Base-by-base conservation (phyloP, 1,140 invertebrate genomes). In the Dolichoris vasculosae region DNA sequence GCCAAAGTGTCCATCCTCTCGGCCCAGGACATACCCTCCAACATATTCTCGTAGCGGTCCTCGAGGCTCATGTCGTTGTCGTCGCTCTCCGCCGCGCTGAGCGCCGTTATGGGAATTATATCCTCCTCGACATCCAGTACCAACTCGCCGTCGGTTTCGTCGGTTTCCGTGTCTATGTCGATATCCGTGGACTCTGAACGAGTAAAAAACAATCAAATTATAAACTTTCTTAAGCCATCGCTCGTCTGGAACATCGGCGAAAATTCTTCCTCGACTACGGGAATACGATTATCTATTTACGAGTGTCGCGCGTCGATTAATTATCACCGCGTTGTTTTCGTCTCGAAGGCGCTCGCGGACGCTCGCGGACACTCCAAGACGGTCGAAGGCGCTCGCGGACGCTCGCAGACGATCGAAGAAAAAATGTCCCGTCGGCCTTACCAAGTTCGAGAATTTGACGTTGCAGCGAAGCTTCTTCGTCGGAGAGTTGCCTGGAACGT, bases 391-490 rank as follows among this genome's bases (percentile, higher is more conserved):
- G n/a, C n/a, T n/a, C n/a, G n/a, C n/a, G n/a, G n/a, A n/a, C n/a
- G n/a, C n/a, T n/a, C n/a, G 6, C 43, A 46, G 13, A 13, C 6
- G 13, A 46, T 7, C 13, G 13, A 46, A 46, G 55, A 3, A 59
- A 73, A 11, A 0, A 11, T 0, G 0, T n/a, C 38, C 8, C 23
- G 13, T 73, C 9, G 0, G 40, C 11, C n/a, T 59, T 63, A 85
- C 76, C 76, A 40, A 96, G 93, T 90, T 97, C 96, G 78, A 95
- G 93, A 86, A 97, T 97, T 91, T 98, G 96, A 77, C 96, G 95
- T 87, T 96, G 96, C n/a, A 98, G 89, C 1, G 95, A 94, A 86
- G 96, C 96, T 91, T 97, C 97, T 89, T 97, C 97, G 78, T 97
- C 96, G 86, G 96, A 95, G 83, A 98, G 89, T 88, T 97, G 92